phyloP scores from a whole-genome alignment of 2,113 vertebrate genomes.

The Dromiciops gliroides region DNA sequence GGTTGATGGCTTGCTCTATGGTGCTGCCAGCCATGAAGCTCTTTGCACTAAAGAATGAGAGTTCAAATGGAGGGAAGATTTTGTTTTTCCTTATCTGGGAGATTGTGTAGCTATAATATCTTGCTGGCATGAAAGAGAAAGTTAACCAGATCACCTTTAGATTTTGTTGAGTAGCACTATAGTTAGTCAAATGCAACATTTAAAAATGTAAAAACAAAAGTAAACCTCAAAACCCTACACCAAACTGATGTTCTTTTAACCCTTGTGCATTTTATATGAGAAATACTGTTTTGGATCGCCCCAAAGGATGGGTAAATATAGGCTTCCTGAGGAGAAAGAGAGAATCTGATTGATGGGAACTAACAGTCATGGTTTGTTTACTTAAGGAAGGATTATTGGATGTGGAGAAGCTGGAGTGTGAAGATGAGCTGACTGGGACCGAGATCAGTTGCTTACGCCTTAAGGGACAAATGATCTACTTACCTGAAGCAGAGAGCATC shows the following conservation, averaged over 20 bases:
- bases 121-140: not conserved
- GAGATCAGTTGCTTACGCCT: conserved; percentile 98
- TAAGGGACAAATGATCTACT: conserved; percentile 99
- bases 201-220: not conserved
- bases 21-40: not conserved
- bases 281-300: not conserved
- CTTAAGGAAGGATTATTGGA: conserved; percentile 95
- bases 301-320: not conserved
- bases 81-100: not conserved
- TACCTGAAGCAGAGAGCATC: conserved; percentile 99
- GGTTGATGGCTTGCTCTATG: not conserved
- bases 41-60: not conserved
- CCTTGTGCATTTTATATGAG: not conserved
- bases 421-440: conserved; percentile 96
- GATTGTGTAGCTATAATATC: not conserved
- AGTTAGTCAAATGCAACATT: not conserved
- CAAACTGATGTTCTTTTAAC: not conserved
- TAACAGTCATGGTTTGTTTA: conserved; percentile 51
- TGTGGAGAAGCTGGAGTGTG: conserved; percentile 95
- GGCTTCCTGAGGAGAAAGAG: not conserved
- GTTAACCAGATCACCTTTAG: not conserved
- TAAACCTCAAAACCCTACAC: not conserved
- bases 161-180: not conserved
- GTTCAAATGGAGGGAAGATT: not conserved
- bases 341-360: accelerated